Evolutionary conservation across 2,113 vertebrate species (phyloP), one percentile per base, ranked within the genome.

Genomic region (Galemys pyrenaicus): DNA sequence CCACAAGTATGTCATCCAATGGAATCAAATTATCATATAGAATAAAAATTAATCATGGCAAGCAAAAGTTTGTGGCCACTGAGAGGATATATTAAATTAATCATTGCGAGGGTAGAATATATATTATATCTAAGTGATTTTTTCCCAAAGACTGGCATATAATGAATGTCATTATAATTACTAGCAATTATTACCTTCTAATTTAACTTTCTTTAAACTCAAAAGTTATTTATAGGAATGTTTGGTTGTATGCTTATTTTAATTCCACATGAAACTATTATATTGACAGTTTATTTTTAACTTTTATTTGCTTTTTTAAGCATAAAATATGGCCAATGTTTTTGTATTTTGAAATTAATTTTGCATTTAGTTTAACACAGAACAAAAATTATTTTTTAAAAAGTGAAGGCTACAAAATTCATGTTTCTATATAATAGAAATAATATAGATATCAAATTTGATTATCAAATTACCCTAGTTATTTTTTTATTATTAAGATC

Each of bases 371-470:
- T 49, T 4, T 77, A 44, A 19, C 22, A 32, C 73, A 71, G 71
- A 37, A 92, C 15, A 54, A 46, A 89, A 89, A 95, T 92, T 87
- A 37, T 64, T 79, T 60, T 60, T 54, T 81, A 77, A 64, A 68
- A 89, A 4, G 9, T 87, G 5, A 32, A 82, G 26, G 19, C 22
- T 87, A 46, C 37, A 20, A 78, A 86, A 2, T 80, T 75, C 12
- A 37, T 22, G 62, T 67, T 64, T 81, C 35, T 95, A 12, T 91
- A 56, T 26, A 80, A 56, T n/a, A 56, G 54, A 62, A 62, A 28
- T 30, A 62, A 12, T 28, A 62, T 28, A 62, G 26, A 62, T 26
- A 62, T 71, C 3, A 22, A 56, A 56, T 56, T 56, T 56, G 54
- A 56, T 56, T 65, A 56, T 75, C 78, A 89, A 80, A 64, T 85